Evolutionary conservation across 2,113 vertebrate genomes (phyloP).

Genomic region (Penelope pileata): DNA sequence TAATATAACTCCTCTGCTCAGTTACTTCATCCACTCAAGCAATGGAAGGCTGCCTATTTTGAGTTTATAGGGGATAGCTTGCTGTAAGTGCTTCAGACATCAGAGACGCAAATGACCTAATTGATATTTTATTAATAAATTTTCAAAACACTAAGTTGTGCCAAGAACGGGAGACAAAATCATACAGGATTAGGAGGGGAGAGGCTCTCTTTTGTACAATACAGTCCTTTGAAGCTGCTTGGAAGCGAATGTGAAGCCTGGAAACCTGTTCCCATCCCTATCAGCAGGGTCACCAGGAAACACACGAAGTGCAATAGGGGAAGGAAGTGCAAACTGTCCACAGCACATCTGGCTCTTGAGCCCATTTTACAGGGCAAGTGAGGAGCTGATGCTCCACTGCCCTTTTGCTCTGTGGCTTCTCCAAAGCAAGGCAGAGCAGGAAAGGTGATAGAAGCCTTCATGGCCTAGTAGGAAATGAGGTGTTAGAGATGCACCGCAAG

Average conservation of each 20-base stretch:
- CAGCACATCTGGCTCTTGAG: not conserved
- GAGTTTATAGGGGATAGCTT: not conserved
- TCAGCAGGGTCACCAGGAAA: not conserved
- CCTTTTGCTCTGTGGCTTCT: not conserved
- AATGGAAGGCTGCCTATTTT: conserved; percentile 39
- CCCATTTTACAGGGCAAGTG: not conserved
- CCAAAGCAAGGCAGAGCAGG: not conserved
- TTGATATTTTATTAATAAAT: not conserved
- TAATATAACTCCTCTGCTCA: conserved; percentile 38
- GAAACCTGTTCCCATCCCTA: not conserved
- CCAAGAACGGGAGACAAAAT: not conserved
- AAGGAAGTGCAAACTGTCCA: not conserved
- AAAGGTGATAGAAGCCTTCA: not conserved
- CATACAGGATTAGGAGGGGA: not conserved
- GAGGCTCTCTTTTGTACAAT: not conserved
- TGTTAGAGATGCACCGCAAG: not conserved
- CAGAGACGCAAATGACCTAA: not conserved
- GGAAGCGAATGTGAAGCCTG: not conserved
- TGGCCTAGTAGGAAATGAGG: not conserved
- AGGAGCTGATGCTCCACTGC: not conserved
- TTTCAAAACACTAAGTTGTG: not conserved
- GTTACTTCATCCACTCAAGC: conserved; percentile 50
- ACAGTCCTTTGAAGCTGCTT: not conserved
- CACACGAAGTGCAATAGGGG: accelerated
- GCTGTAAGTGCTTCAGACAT: not conserved